Evolutionary conservation across 2,888 invertebrate genomes (phyloP).

Genomic region (Orthosia cruda): DNA sequence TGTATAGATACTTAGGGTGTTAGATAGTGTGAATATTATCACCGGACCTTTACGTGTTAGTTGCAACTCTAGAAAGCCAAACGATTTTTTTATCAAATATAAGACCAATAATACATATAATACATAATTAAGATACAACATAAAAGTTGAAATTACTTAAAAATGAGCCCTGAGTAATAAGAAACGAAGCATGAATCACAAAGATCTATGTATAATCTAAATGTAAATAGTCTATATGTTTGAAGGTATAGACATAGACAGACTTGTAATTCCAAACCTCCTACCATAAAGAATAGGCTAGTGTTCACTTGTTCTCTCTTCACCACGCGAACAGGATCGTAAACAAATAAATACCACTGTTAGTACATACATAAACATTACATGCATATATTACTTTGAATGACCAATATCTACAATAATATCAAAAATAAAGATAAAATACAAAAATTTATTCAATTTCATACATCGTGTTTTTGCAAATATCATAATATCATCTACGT

Average conservation of each 20-base stretch:
- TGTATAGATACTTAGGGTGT: not conserved
- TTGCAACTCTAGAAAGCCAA: conserved; percentile 35
- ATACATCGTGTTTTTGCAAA: conserved; percentile 17
- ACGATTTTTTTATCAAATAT: conserved; percentile 12
- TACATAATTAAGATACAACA: conserved; percentile 7
- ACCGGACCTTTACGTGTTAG: conserved; percentile 25
- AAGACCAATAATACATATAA: conserved; percentile 1
- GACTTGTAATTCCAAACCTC: conserved; percentile 84
- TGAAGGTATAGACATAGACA: conserved; percentile 75
- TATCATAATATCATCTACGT: conserved; percentile 36
- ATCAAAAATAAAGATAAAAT: conserved; percentile 25
- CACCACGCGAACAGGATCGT: conserved; percentile 86
- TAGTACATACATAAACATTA: conserved; percentile 76
- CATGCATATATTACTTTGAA: conserved; percentile 59
- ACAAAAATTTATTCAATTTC: conserved; percentile 1
- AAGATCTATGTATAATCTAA: conserved; percentile 54
- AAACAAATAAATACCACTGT: conserved; percentile 88
- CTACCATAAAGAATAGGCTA: conserved; percentile 90
- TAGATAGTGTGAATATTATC: conserved; percentile 14
- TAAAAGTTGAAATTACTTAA: not conserved
- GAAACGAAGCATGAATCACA: conserved; percentile 65
- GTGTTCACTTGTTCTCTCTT: conserved; percentile 90
- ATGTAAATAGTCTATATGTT: conserved; percentile 73
- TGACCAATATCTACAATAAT: conserved; percentile 32
- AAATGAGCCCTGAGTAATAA: conserved; percentile 67